phyloP scores from a whole-genome alignment of 2,797 vertebrate genomes.

The Clamator glandarius region DNA sequence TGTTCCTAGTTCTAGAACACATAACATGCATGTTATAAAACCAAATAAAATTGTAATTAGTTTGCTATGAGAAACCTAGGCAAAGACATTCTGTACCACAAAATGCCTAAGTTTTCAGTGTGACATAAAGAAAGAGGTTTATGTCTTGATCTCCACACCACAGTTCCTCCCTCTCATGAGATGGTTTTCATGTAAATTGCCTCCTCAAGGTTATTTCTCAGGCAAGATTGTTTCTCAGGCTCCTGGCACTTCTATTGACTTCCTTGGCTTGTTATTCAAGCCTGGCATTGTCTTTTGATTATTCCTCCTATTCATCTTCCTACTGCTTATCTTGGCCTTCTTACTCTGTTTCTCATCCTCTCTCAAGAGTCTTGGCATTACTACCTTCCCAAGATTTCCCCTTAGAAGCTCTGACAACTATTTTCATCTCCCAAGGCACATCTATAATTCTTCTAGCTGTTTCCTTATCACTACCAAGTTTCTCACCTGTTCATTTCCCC shows the following conservation, averaged over 20 bases:
- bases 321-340: constrained; percentile 34
- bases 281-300: constrained; percentile 13
- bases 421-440: constrained; percentile 27
- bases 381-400: constrained; percentile 28
- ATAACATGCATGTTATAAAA: not conserved
- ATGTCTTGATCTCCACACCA: constrained; percentile 8
- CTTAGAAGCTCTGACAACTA: constrained; percentile 1
- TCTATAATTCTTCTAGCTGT: not conserved
- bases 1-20: not conserved
- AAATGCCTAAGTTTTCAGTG: not conserved
- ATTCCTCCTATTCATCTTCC: constrained; percentile 16
- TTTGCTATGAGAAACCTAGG: not conserved
- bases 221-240: not conserved
- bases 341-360: constrained; percentile 18
- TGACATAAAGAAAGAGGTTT: constrained; percentile 3
- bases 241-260: not conserved
- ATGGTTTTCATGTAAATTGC: constrained; percentile 10
- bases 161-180: not conserved
- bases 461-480: constrained; percentile 39
- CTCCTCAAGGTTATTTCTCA: constrained; percentile 37
- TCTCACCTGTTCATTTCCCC: constrained; percentile 12
- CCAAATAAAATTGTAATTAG: not conserved
- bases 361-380: not conserved
- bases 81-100: not conserved
- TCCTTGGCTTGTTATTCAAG: constrained; percentile 12